Evolutionary conservation across 2,113 vertebrate species (phyloP), one percentile per base, ranked within the genome.

Genomic region (Halcyon senegalensis): DNA sequence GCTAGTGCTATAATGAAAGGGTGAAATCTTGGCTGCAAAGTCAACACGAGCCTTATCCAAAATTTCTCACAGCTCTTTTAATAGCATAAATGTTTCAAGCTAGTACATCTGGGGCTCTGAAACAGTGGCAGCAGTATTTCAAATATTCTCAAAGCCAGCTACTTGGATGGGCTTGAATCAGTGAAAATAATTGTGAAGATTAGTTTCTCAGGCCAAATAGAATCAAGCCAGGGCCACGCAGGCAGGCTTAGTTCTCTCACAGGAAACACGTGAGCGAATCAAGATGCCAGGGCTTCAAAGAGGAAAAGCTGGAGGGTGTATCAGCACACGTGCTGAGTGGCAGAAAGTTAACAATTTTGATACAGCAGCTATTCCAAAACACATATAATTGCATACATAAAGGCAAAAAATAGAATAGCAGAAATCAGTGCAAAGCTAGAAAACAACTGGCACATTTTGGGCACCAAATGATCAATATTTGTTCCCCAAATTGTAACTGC

Each of bases 11-110:
- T 2, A 81, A 81, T 10, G 59, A 96, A 96, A 92, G 69, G 75
- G 44, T 66, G 62, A 82, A 94, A 87, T 84, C 77, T 80, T 93
- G 92, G 94, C 96, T 94, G 77, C 37, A 31, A 62, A 92, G 69
- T 55, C 87, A 62, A 55, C 81, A 31, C 0, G 7, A 89, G 67
- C 70, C 67, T 94, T 81, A 92, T 87, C 51, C 86, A 96, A 89
- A 87, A 94, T 94, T 94, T 96, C 92, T 94, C 91, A 94, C 70
- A 83, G 86, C 74, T 74, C 94, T 93, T 94, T 94, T 96, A 96
- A 91, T 83, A 85, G 84, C 50, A 94, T 82, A 94, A 85, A 91
- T 44, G 66, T 67, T 93, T 95, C 94, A 91, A 73, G 81, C 84
- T 80, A 84, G 77, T 92, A 79, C 94, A 94, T 96, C 96, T 94